Evolutionary conservation across 2,113 vertebrate species (phyloP).

Genomic region (Pheucticus melanocephalus): DNA sequence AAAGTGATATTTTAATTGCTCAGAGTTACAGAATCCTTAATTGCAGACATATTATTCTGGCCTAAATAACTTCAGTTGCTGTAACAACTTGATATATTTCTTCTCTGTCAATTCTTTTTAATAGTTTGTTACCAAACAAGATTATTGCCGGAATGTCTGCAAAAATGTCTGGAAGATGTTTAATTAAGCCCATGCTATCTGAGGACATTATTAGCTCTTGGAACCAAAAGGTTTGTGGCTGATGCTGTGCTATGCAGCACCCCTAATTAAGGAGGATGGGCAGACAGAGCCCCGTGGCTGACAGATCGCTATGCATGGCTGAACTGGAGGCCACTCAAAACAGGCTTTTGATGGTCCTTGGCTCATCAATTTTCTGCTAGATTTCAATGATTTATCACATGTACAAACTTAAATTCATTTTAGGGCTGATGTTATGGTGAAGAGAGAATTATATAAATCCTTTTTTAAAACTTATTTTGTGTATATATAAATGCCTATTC

Average conservation of each 20-base stretch:
- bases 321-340: neutral
- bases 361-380: conserved; percentile 23
- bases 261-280: conserved; percentile 79
- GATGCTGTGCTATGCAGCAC: neutral
- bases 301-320: conserved; percentile 70
- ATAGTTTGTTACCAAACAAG: conserved; percentile 42
- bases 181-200: conserved; percentile 56
- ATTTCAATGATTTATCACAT: neutral
- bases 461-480: neutral
- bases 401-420: neutral
- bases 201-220: conserved; percentile 32
- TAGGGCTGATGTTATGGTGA: neutral
- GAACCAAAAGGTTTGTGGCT: conserved; percentile 1
- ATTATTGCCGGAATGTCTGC: conserved; percentile 59
- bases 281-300: conserved; percentile 67
- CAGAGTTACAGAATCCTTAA: conserved; percentile 75
- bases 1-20: conserved; percentile 79
- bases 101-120: conserved; percentile 60
- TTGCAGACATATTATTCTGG: conserved; percentile 72
- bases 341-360: neutral
- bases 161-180: conserved; percentile 51
- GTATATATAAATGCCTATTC: neutral
- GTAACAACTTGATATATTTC: conserved; percentile 72
- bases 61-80: conserved; percentile 56
- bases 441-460: neutral